These are phyloP conservation scores for Notodonta ziczac DNA, from an alignment of 2,888 invertebrate genomes.

Conservation along the genomic window DNA sequence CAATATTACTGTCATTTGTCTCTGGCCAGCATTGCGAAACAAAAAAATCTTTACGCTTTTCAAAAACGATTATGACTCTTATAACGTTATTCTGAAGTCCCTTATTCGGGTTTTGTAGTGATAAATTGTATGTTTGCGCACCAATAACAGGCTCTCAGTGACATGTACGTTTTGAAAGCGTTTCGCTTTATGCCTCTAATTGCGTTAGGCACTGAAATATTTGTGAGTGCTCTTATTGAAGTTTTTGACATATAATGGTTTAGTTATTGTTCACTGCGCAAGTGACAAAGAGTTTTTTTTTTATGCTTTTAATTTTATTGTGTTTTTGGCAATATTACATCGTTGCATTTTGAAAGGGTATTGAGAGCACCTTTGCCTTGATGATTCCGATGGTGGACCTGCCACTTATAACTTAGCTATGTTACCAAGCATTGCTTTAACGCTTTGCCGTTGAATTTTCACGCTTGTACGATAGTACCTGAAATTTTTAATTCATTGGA, in stretches of 20 bases:
- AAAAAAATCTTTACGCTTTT: constrained; percentile 33
- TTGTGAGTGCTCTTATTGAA: constrained; percentile 60
- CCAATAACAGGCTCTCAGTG: constrained; percentile 63
- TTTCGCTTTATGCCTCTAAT: constrained; percentile 62
- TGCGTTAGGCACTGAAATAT: constrained; percentile 62
- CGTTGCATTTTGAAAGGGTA: not conserved
- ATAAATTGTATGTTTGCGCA: constrained; percentile 38
- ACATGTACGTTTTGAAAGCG: constrained; percentile 60
- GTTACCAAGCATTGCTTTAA: not conserved
- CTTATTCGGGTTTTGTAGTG: constrained; percentile 8
- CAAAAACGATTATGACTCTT: constrained; percentile 34
- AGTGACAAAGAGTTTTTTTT: constrained; percentile 24
- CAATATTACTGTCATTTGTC: constrained; percentile 73
- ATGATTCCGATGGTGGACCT: not conserved
- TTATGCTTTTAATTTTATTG: not conserved
- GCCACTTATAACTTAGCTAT: not conserved
- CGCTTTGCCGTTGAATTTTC: not conserved
- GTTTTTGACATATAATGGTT: constrained; percentile 43
- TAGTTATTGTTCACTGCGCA: constrained; percentile 21
- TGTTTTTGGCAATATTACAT: not conserved
- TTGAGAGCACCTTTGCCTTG: not conserved
- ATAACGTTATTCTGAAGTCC: constrained; percentile 29
- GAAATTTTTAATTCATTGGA: not conserved
- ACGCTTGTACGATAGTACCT: not conserved
- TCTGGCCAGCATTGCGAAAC: constrained; percentile 55